phyloP scores from a whole-genome alignment of 2,888 invertebrate genomes.

The Chymomyza amoena region DNA sequence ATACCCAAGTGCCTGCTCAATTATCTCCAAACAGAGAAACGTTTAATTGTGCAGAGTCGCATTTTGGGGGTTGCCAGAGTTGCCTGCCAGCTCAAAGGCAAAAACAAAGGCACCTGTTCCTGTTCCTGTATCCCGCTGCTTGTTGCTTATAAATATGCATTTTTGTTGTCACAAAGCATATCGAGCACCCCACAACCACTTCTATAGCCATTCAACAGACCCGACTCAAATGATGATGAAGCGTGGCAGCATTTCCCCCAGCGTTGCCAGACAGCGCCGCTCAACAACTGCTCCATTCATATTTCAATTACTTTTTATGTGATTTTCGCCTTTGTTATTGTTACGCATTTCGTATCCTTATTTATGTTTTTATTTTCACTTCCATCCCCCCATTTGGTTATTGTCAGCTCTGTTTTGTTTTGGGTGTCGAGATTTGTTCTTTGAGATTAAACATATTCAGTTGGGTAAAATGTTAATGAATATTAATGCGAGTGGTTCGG shows the following conservation, averaged over 20 bases:
- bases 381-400: conserved; percentile 9
- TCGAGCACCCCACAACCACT: neutral
- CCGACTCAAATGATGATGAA: conserved; percentile 40
- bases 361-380: conserved; percentile 60
- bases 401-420: conserved; percentile 25
- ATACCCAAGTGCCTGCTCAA: conserved; percentile 77
- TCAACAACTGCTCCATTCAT: conserved; percentile 62
- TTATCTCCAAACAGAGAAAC: conserved; percentile 69
- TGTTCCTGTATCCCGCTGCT: neutral
- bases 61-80: neutral
- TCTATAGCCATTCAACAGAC: neutral
- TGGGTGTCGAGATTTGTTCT: conserved; percentile 65
- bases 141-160: conserved; percentile 16
- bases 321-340: conserved; percentile 68
- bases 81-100: conserved; percentile 1
- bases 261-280: neutral
- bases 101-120: neutral
- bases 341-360: conserved; percentile 58
- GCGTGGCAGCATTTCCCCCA: conserved; percentile 19
- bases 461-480: conserved; percentile 65
- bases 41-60: conserved; percentile 59
- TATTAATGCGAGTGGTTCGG: conserved; percentile 52
- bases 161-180: conserved; percentile 6
- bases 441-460: conserved; percentile 53
- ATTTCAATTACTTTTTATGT: conserved; percentile 74